Evolutionary conservation across 2,888 invertebrate species (phyloP).

Genomic region (Drosophila maculinotata): DNA sequence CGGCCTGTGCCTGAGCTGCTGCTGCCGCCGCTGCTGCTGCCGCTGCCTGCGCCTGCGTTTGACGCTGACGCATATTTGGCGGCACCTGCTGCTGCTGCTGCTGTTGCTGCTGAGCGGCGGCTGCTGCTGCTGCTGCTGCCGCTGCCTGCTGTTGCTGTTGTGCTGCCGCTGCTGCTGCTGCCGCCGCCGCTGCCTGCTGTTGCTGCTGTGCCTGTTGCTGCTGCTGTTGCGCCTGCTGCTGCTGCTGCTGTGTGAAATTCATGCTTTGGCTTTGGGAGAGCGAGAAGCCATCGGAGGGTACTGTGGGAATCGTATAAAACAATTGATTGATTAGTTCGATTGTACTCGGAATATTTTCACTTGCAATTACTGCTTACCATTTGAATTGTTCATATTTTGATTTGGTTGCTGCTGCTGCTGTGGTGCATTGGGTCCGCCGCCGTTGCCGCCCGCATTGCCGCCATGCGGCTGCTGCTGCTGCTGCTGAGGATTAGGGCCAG

Average conservation of each 20-base stretch:
- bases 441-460: conserved; percentile 52
- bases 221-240: conserved; percentile 75
- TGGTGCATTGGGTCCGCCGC: conserved; percentile 84
- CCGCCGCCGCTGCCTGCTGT: conserved; percentile 85
- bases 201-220: conserved; percentile 86
- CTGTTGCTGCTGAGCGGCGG: conserved; percentile 86
- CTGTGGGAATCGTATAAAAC: conserved; percentile 59
- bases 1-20: conserved; percentile 83
- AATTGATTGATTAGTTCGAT: neutral
- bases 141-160: conserved; percentile 89
- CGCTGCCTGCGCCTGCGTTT: conserved; percentile 82
- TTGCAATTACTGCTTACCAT: conserved; percentile 72
- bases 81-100: conserved; percentile 86
- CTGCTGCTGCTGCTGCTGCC: conserved; percentile 86
- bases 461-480: conserved; percentile 68
- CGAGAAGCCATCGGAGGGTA: conserved; percentile 87
- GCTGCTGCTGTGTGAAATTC: conserved; percentile 90
- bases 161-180: conserved; percentile 87
- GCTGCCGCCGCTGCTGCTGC: conserved; percentile 85
- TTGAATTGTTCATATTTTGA: conserved; percentile 84
- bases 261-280: conserved; percentile 94
- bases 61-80: conserved; percentile 82
- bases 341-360: neutral
- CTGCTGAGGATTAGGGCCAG: conserved; percentile 61
- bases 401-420: conserved; percentile 83